Evolutionary conservation across 2,797 vertebrate genomes (phyloP), one percentile per base, ranked within the genome.

Genomic region (Falco cherrug): DNA sequence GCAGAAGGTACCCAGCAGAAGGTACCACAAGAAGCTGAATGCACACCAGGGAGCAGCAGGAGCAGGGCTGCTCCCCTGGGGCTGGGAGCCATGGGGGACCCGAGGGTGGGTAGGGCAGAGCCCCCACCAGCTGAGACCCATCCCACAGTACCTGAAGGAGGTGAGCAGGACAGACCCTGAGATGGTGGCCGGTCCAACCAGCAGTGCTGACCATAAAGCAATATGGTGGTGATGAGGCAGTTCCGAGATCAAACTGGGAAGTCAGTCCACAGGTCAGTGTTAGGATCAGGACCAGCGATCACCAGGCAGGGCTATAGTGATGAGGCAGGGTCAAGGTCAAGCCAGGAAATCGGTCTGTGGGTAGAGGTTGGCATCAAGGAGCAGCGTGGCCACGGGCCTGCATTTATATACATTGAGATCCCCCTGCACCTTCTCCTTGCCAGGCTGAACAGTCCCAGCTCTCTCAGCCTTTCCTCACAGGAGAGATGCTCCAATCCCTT

Each of bases 81-180:
- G 5, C 57, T 1, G 2, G 63, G 17, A 84, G 15, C 31, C 1
- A 1, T 3, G 2, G 31, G 17, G 43, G 6, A 91, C 35, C 33
- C 11, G 28, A 37, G 16, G 19, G 35, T 18, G 26, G 26, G 16
- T 41, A 63, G 31, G 33, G 28, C 33, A 84, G 26, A 68, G 13
- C 21, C 8, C 13, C 25, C 48, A 45, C 20, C 33, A 74, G 48
- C 60, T 3, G 0, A 12, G 3, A 10, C 21, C 21, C 48, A n/a
- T 50, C 28, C 37, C 35, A 45, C 41, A 56, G 17, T 37, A 61
- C 33, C 35, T 33, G 50, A 63, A 41, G 18, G 63, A 57, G 28
- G 35, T 16, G 4, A 56, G 7, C 20, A 56, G 21, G 33, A 67
- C 11, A 13, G 59, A 16, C 22, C 8, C 16, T 26, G 29, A 51